phyloP scores from a whole-genome alignment of 2,113 vertebrate species.

The Malurus alboscapulatus region DNA sequence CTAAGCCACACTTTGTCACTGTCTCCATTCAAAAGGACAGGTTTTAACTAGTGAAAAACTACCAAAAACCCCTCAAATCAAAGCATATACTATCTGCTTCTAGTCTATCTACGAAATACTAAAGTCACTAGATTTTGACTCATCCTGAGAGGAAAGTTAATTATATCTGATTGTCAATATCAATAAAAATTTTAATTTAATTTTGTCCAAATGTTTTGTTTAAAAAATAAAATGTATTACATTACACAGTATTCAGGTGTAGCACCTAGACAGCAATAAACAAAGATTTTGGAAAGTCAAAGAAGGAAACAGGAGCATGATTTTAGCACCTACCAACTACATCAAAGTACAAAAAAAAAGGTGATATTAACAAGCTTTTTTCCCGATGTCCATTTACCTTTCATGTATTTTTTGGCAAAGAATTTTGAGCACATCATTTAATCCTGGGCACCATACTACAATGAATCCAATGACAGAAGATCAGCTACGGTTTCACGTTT shows the following conservation, averaged over 20 bases:
- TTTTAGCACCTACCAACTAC: neutral
- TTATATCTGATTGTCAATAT: neutral
- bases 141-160: neutral
- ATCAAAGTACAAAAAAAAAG: neutral
- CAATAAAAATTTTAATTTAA: neutral
- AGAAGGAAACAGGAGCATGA: neutral
- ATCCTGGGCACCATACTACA: neutral
- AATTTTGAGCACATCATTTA: neutral
- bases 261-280: neutral
- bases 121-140: neutral
- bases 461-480: neutral
- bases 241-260: neutral
- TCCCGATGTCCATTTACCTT: neutral
- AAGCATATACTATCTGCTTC: neutral
- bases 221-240: neutral
- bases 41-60: neutral
- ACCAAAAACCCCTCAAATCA: neutral
- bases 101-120: neutral
- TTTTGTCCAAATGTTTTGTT: neutral
- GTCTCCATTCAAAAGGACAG: neutral
- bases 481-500: neutral
- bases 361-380: neutral
- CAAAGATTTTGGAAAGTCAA: neutral
- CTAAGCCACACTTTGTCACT: neutral
- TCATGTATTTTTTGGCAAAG: neutral